These are phyloP conservation scores for Pseudonaja textilis DNA, from an alignment of 2,113 vertebrate genomes.

Conservation along the genomic window DNA sequence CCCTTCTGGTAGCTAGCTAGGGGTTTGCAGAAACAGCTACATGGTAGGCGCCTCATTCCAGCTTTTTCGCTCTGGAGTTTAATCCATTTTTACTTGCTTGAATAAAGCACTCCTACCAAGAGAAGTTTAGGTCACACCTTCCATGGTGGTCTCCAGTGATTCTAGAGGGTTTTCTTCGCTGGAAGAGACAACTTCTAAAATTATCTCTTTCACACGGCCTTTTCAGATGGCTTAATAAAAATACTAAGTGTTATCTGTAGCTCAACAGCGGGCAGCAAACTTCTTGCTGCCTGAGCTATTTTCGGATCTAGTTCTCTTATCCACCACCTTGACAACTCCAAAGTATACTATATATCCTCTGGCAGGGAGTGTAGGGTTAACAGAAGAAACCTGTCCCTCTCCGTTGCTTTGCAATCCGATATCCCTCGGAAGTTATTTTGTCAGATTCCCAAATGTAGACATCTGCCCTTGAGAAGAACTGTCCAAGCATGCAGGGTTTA, in stretches of 20 bases:
- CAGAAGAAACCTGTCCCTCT: not conserved
- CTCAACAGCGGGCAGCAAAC: constrained; percentile 9
- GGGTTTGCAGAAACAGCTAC: constrained; percentile 32
- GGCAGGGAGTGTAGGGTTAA: not conserved
- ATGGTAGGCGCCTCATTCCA: not conserved
- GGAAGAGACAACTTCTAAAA: constrained; percentile 52
- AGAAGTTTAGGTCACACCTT: not conserved
- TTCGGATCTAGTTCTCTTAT: constrained; percentile 55
- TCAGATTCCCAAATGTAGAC: not conserved
- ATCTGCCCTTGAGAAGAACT: not conserved
- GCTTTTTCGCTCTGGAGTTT: not conserved
- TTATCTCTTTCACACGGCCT: constrained; percentile 45
- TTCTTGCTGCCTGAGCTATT: constrained; percentile 53
- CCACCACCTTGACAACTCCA: not conserved
- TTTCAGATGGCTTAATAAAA: not conserved
- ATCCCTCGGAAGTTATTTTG: constrained; percentile 20
- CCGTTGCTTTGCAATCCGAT: not conserved
- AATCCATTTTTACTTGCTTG: not conserved
- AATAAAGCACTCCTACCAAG: not conserved
- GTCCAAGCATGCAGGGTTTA: not conserved
- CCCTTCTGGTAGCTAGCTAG: constrained; percentile 1
- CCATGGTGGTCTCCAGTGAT: not conserved
- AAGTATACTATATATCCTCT: not conserved
- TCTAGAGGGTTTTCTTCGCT: constrained; percentile 39
- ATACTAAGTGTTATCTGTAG: constrained; percentile 25